Evolutionary conservation across 2,113 vertebrate species (phyloP), one percentile per base, ranked within the genome.

Genomic region (Illadopsis cleaveri): DNA sequence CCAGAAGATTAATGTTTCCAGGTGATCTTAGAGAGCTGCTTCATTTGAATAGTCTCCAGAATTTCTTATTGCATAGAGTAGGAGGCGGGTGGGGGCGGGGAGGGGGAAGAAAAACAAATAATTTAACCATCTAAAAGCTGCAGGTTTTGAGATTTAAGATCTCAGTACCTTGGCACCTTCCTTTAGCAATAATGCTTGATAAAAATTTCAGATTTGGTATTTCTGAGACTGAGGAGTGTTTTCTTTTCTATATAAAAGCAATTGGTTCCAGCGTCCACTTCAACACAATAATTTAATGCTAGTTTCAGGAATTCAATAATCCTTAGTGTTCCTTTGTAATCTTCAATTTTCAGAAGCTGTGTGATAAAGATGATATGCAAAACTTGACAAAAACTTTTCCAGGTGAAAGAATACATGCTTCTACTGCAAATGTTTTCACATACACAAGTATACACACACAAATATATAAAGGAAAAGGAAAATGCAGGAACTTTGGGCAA

Each of bases 1-100:
- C 84, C 75, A 76, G 58, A 94, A 94, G 82, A 96, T 93, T 90
- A 94, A 95, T 90, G 75, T 47, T 90, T 94, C 66, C 51, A 88
- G 82, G 75, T 85, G 66, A 96, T 44, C 42, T 89, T 79, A 73
- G 62, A 82, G 53, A 90, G 33, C 30, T 90, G 18, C 80, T 91
- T 96, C 50, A 61, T 82, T 86, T 93, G 62, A 89, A 80, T 44
- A 84, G 45, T 45, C 19, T 28, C 21, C 24, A 47, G 45, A 91
- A 89, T 80, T 82, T 75, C 42, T 65, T 73, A 38, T 54, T 85
- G 38, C 8, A 54, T 10, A 40, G 24, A 6, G 31, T 1, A 5
- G 10, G n/a, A n/a, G n/a, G n/a, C n/a, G n/a, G n/a, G n/a, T n/a
- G n/a, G n/a, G n/a, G n/a, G n/a, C n/a, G n/a, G n/a, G n/a, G n/a